These are phyloP conservation scores for Gallinago media DNA, from an alignment of 2,113 vertebrate species.

Conservation along the genomic window DNA sequence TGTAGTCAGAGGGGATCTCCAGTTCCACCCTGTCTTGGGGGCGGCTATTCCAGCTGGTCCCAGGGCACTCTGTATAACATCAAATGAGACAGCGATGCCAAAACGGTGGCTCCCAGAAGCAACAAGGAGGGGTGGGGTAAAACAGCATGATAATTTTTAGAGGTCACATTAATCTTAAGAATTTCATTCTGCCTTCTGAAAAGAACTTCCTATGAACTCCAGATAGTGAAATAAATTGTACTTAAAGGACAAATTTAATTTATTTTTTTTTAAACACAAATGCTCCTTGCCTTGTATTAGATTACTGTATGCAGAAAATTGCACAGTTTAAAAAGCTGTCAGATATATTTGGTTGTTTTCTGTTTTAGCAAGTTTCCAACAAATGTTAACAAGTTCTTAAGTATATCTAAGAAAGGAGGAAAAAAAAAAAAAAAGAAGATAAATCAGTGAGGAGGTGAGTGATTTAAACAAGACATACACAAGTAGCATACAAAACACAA, in stretches of 20 bases:
- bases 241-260: background rate
- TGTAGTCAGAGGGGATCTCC: rapidly evolving
- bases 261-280: background rate
- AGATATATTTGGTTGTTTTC: background rate
- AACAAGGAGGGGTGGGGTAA: background rate
- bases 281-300: background rate
- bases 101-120: background rate
- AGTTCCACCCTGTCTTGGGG: background rate
- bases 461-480: background rate
- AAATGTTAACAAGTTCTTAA: background rate
- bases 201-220: background rate
- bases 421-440: no score
- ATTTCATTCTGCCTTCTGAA: background rate
- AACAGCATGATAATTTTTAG: background rate
- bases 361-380: background rate
- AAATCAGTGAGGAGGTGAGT: background rate
- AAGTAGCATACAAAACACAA: background rate
- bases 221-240: background rate
- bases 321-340: background rate
- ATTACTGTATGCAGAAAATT: background rate
- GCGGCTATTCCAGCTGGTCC: background rate
- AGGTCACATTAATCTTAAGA: background rate
- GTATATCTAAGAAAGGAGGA: background rate
- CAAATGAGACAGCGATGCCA: rapidly evolving
- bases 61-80: background rate